Evolutionary conservation across 2,797 vertebrate genomes (phyloP).

Genomic region (Hyperoplus immaculatus): DNA sequence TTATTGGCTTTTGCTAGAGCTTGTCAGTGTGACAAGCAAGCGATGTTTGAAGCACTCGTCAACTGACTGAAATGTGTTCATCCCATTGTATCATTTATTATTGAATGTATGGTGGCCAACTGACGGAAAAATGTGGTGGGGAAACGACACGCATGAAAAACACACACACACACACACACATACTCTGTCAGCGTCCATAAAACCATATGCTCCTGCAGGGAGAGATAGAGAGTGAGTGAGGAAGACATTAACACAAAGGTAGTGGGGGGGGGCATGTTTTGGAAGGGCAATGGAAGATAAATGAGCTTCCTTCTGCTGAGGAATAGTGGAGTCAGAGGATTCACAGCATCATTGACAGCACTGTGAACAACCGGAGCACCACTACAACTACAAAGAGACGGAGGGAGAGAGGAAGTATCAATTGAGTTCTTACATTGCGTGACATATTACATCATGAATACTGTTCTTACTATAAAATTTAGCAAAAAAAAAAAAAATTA

Average conservation of each 20-base stretch:
- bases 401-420: background rate
- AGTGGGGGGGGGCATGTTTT: background rate
- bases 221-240: conserved; percentile 1
- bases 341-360: conserved; percentile 10
- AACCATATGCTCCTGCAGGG: conserved; percentile 1
- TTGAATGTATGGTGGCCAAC: background rate
- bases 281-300: conserved; percentile 50
- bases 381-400: background rate
- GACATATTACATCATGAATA: background rate
- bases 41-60: background rate
- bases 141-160: conserved; percentile 16
- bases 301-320: conserved; percentile 33
- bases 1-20: too few relatives aligned
- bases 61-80: background rate
- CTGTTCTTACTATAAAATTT: background rate
- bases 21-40: too few relatives aligned
- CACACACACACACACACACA: conserved; percentile 1
- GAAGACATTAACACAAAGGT: background rate
- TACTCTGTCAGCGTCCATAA: background rate
- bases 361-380: background rate
- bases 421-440: background rate
- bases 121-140: background rate
- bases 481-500: background rate
- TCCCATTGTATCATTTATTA: background rate
- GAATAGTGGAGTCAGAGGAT: conserved; percentile 21